These are phyloP conservation scores for Butastur rufipennis DNA, from an alignment of 2,113 vertebrate genomes.

Conservation along the genomic window DNA sequence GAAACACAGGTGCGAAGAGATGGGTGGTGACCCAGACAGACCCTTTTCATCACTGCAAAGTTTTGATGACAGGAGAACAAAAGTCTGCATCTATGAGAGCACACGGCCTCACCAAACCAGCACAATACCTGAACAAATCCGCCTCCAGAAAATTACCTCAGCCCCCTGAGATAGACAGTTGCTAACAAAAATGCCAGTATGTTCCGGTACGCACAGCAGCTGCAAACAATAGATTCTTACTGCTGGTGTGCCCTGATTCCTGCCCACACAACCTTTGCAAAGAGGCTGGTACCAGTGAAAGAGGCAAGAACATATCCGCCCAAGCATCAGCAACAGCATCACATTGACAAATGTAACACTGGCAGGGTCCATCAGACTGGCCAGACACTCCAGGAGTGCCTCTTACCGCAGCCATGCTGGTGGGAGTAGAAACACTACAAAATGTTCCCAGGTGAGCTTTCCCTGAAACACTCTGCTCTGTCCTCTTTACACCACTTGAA, in stretches of 20 bases:
- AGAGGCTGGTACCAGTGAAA: neutral
- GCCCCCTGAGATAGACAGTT: neutral
- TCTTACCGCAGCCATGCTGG: neutral
- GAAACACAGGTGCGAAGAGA: conserved; percentile 22
- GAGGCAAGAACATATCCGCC: neutral
- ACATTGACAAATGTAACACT: neutral
- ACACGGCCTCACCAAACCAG: neutral
- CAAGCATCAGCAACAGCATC: neutral
- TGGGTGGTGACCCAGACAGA: conserved; percentile 2
- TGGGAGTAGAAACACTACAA: neutral
- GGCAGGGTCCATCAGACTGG: neutral
- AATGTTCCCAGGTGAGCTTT: neutral
- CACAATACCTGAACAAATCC: neutral
- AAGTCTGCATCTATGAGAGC: neutral
- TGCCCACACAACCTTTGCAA: neutral
- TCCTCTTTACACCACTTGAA: neutral
- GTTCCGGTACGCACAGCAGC: fast-evolving
- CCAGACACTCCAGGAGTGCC: neutral
- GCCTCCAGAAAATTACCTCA: neutral
- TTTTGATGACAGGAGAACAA: neutral
- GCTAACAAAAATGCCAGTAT: neutral
- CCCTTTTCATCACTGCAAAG: neutral
- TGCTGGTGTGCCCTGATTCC: neutral
- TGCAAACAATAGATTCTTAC: neutral
- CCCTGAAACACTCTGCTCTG: neutral